Evolutionary conservation across 2,113 vertebrate species (phyloP).

Genomic region (Dunckerocampus dactyliophorus): DNA sequence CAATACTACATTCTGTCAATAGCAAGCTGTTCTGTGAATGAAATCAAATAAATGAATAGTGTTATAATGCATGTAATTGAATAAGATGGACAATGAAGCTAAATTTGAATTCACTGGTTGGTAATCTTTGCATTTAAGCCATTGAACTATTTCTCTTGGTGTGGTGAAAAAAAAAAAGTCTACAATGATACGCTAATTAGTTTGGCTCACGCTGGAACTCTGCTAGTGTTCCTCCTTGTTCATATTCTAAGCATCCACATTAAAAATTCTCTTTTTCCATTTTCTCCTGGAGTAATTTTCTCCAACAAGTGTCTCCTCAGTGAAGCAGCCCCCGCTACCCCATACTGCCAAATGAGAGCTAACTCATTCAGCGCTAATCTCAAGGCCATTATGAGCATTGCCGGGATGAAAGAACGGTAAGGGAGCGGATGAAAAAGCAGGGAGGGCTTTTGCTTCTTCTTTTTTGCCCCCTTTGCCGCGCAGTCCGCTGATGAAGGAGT

Average conservation of each 20-base stretch:
- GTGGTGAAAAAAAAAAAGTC: constrained; percentile 6
- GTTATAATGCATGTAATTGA: constrained; percentile 6
- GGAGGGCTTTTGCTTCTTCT: constrained; percentile 20
- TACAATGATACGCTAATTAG: constrained; percentile 25
- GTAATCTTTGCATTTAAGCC: neutral
- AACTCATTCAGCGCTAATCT: constrained; percentile 56
- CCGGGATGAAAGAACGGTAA: constrained; percentile 49
- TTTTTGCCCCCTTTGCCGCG: neutral
- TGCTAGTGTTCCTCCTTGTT: constrained; percentile 40
- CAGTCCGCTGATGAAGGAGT: constrained; percentile 37
- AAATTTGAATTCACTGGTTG: constrained; percentile 9
- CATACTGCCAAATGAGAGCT: constrained; percentile 42
- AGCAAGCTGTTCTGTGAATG: neutral
- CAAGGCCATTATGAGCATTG: constrained; percentile 48
- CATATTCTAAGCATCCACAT: constrained; percentile 42
- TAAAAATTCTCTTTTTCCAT: constrained; percentile 51
- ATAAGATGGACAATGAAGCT: constrained; percentile 2
- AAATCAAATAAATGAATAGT: constrained; percentile 5
- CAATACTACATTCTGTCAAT: neutral
- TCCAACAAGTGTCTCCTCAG: constrained; percentile 30
- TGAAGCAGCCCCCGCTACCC: constrained; percentile 3
- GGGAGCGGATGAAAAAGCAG: constrained; percentile 39
- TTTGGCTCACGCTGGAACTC: constrained; percentile 29
- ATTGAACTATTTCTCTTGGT: neutral
- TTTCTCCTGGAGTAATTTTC: constrained; percentile 42